Evolutionary conservation across 2,797 vertebrate species (phyloP).

Genomic region (Arnoldichthys spilopterus): DNA sequence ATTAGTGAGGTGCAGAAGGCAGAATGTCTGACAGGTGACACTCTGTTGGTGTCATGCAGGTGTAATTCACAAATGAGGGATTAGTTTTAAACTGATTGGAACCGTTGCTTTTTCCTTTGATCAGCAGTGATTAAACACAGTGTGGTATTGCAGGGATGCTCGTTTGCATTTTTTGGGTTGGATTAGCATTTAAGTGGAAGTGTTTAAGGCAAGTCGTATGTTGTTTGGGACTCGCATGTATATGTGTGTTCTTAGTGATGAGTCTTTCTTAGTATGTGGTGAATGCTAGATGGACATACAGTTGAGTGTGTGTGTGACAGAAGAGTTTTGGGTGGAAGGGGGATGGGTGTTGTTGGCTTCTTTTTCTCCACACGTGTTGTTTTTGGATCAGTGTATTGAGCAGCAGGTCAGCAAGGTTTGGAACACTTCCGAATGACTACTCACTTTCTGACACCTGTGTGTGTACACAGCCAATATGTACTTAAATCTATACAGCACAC

Average conservation of each 20-base stretch:
- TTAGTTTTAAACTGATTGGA: background rate
- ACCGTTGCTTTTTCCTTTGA: background rate
- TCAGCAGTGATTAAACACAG: background rate
- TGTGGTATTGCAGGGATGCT: background rate
- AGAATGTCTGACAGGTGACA: background rate
- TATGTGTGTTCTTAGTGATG: too few species aligned
- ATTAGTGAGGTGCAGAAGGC: background rate
- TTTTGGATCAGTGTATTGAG: slow-evolving; percentile 66
- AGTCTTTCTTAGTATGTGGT: background rate
- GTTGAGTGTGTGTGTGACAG: background rate
- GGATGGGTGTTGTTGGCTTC: slow-evolving; percentile 35
- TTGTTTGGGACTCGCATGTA: background rate
- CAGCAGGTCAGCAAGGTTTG: slow-evolving; percentile 56
- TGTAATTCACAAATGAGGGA: background rate
- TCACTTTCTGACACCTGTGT: slow-evolving; percentile 40
- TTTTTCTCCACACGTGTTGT: slow-evolving; percentile 57
- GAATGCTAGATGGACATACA: background rate
- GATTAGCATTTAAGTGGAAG: background rate
- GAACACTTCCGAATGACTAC: slow-evolving; percentile 50
- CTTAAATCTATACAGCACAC: background rate
- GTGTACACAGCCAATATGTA: slow-evolving; percentile 24
- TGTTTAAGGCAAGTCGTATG: background rate
- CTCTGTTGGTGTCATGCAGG: background rate
- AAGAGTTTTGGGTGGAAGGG: background rate
- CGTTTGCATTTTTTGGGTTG: background rate